phyloP scores from a whole-genome alignment of 2,888 invertebrate genomes.

The Lasioglossum figueresi region DNA sequence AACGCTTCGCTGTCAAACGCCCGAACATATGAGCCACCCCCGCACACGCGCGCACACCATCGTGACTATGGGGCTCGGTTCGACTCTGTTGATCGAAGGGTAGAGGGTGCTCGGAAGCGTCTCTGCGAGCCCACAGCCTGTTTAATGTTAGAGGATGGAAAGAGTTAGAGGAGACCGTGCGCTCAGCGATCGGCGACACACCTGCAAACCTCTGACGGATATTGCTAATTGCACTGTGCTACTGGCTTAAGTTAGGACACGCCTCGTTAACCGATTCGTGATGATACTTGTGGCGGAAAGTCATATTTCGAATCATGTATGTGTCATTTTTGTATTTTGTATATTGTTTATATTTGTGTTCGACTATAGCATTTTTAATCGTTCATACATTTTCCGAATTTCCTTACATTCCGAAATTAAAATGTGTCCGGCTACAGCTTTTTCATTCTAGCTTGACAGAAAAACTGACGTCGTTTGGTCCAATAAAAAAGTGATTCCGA shows the following conservation, averaged over 20 bases:
- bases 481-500: not conserved
- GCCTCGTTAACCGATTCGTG: not conserved
- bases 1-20: slow-evolving; percentile 68
- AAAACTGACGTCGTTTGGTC: not conserved
- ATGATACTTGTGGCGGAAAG: not conserved
- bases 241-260: not conserved
- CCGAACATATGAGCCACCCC: slow-evolving; percentile 49
- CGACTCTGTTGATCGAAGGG: slow-evolving; percentile 58
- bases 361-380: not conserved
- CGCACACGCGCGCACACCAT: not conserved
- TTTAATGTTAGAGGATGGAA: slow-evolving; percentile 52
- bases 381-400: not conserved
- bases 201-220: slow-evolving; percentile 61
- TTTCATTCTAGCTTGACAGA: not conserved
- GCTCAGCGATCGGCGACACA: slow-evolving; percentile 62
- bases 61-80: slow-evolving; percentile 7
- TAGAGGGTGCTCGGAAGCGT: slow-evolving; percentile 42
- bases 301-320: not conserved
- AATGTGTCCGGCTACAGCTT: not conserved
- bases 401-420: too few relatives aligned
- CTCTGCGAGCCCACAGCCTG: slow-evolving; percentile 34
- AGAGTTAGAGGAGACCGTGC: slow-evolving; percentile 58
- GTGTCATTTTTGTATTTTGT: not conserved
- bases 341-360: not conserved
- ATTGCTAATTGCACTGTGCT: slow-evolving; percentile 48